Percentiles rank a stretch among this genome's conserved stretches.
Conservation (phyloP, 2,797 vertebrate species). For the Sphenopsis melanotis region DNA sequence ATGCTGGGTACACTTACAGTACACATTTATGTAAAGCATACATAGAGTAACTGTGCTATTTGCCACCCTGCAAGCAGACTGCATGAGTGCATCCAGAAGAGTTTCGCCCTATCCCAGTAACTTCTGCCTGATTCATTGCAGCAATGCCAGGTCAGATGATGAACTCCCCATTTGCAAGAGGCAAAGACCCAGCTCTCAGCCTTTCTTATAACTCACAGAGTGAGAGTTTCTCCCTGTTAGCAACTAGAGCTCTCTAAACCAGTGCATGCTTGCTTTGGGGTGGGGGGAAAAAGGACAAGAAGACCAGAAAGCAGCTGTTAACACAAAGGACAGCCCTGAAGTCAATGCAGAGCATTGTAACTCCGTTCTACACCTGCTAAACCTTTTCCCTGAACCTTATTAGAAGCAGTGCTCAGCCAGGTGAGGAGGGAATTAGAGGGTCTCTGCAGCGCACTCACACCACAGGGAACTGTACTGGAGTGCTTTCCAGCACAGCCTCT, state of each 20-base stretch:
- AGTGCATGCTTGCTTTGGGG: background rate
- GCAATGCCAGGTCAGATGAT: background rate
- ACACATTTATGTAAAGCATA: background rate
- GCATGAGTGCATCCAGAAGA: background rate
- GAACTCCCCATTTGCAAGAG: background rate
- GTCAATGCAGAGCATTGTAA: background rate
- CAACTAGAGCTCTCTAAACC: background rate
- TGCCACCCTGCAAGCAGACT: background rate
- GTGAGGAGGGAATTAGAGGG: background rate
- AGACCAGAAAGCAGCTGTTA: background rate
- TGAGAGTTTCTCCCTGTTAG: background rate
- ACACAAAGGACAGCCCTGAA: background rate
- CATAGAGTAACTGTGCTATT: fast-evolving
- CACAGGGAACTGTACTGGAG: background rate
- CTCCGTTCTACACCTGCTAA: slow-evolving; percentile 3
- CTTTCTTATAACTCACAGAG: too few species aligned
- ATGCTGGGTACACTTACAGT: background rate
- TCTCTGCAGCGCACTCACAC: background rate
- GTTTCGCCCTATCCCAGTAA: background rate
- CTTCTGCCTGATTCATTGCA: background rate
- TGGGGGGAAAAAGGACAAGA: background rate
- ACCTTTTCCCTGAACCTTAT: background rate
- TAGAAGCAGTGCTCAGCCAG: background rate
- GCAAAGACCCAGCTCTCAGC: background rate
- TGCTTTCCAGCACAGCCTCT: background rate